These are phyloP conservation scores for human (Homo sapiens) DNA, from an alignment of 2,113 vertebrate species.

Conservation along the genomic window GRCh38 chr6:77144501-77145000, in stretches of 20 bases:
- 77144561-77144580: background rate
- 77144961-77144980: conserved; percentile 11
- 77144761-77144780: conserved; percentile 59
- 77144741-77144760: conserved; percentile 40
- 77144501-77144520: background rate
- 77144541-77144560: background rate
- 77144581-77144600: background rate
- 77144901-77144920: conserved; percentile 58
- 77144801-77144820: conserved; percentile 58
- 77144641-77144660: conserved; percentile 7
- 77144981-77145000: background rate
- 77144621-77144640: conserved; percentile 40
- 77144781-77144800: background rate
- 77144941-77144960: background rate
- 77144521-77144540: background rate
- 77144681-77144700: background rate
- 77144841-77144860: background rate
- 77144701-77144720: conserved; percentile 58
- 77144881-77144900: background rate
- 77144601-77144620: conserved; percentile 19
- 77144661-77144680: background rate
- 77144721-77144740: background rate
- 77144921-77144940: conserved; percentile 2
- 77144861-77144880: background rate
- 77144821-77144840: conserved; percentile 25